Evolutionary conservation across 2,113 vertebrate species (phyloP), one percentile per base, ranked within the genome.

Genomic region (Oreocharis arfaki): DNA sequence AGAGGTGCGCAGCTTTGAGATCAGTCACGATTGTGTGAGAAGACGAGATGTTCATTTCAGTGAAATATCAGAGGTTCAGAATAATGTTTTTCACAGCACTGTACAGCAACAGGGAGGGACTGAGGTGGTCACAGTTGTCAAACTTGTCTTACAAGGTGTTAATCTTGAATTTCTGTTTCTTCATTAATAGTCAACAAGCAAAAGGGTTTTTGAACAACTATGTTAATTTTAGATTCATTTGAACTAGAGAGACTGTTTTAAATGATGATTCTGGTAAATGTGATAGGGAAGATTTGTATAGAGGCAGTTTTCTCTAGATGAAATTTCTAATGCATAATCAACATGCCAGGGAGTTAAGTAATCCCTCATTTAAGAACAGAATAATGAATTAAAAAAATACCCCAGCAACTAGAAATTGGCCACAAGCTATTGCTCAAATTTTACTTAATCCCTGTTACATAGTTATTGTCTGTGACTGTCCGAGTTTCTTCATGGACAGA

Each of bases 211-310:
- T 50, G 47, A 68, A 86, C 24, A 91, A 44, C 47, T 64, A 1
- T 71, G 42, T 88, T 95, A 65, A 78, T 90, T 91, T 74, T 86
- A 69, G 55, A 60, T 53, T 89, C 55, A 65, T 96, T 84, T 96
- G 78, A 90, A 96, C 79, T 28, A 61, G 46, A 74, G 18, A 83
- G 70, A 65, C 76, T 18, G 65, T 91, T 93, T 87, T 57, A 79
- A 87, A 50, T 64, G 1, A 76, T 69, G 22, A 61, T 87, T 94
- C 37, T 59, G 69, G 82, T 79, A 75, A 95, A 81, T 81, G 70
- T 7, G 44, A 35, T 68, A 53, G 37, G 46, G 21, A 89, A 57
- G 70, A 90, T 78, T 84, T 67, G 50, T 69, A 76, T 87, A 50
- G 65, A 91, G 60, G 47, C 79, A 68, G 28, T 93, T 96, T 96